Evolutionary conservation across 2,113 vertebrate genomes (phyloP).

Genomic region (Bos taurus): ARS-UCD2.0 NC_037342.1:36682001-36682500

Average conservation of each 20-base stretch:
- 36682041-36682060: background rate
- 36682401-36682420: background rate
- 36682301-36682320: background rate
- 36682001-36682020: background rate
- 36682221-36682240: background rate
- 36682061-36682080: background rate
- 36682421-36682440: background rate
- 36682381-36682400: background rate
- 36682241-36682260: background rate
- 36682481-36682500: background rate
- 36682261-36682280: background rate
- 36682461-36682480: background rate
- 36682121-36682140: background rate
- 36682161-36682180: background rate
- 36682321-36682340: background rate
- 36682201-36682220: background rate
- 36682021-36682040: background rate
- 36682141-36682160: background rate
- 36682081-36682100: accelerated
- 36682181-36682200: background rate
- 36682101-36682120: background rate
- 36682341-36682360: background rate
- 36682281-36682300: background rate
- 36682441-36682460: background rate
- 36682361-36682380: background rate